Percentiles rank a stretch among this genome's conserved stretches.
Evolutionary conservation across 2,888 invertebrate genomes (phyloP).

Genomic region (Seira ritae): DNA sequence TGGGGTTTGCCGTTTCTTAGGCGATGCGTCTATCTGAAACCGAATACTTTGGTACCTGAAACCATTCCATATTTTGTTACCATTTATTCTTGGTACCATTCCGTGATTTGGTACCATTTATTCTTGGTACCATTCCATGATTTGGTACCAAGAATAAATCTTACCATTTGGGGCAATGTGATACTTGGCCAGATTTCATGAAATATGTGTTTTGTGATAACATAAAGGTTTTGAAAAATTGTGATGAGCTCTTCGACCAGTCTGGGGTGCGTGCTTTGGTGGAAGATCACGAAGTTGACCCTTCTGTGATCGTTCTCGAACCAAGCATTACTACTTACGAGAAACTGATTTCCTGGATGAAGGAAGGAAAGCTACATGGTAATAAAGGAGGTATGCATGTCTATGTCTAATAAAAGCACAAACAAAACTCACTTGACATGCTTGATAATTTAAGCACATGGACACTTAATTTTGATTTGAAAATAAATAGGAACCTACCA

Average conservation of each 20-base stretch:
- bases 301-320: constrained; percentile 18
- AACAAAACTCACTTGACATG: background rate
- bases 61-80: too few relatives aligned
- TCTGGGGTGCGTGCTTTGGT: constrained; percentile 21
- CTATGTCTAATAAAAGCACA: background rate
- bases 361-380: constrained; percentile 10
- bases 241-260: constrained; percentile 35
- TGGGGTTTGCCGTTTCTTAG: constrained; percentile 59
- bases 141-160: too few relatives aligned
- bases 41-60: constrained; percentile 59
- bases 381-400: constrained; percentile 12
- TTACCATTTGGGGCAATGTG: too few relatives aligned
- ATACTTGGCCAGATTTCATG: too few relatives aligned
- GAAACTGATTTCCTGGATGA: constrained; percentile 42
- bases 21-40: constrained; percentile 58
- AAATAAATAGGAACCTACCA: background rate
- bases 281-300: background rate
- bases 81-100: too few relatives aligned
- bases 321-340: constrained; percentile 33
- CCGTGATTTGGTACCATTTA: too few relatives aligned
- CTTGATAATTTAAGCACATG: too few relatives aligned
- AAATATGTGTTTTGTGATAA: too few relatives aligned
- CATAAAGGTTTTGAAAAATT: constrained; percentile 40
- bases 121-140: too few relatives aligned
- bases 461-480: too few relatives aligned